A percentile compares a stretch with the other conserved stretches of the same genome.
Evolutionary conservation across 2,888 invertebrate genomes (phyloP).

Genomic region (Cecidostiba fungosa): DNA sequence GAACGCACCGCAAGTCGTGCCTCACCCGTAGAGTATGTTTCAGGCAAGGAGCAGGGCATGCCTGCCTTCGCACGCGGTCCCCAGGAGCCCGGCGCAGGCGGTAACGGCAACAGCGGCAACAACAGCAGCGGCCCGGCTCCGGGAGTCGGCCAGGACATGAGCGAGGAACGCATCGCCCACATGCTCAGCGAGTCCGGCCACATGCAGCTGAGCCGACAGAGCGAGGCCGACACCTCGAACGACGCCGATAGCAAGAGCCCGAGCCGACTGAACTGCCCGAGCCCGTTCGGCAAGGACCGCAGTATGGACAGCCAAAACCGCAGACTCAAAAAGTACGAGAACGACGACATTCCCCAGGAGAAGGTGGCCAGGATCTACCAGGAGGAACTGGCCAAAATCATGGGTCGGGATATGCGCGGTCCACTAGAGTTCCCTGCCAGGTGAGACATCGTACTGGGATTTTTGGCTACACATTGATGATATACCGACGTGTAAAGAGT

Average conservation of each 20-base stretch:
- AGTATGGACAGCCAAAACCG: constrained; percentile 83
- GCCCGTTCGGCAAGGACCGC: constrained; percentile 88
- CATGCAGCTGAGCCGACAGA: constrained; percentile 54
- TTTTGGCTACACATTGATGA: background rate
- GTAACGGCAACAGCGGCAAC: constrained; percentile 35
- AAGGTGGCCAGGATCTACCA: constrained; percentile 97
- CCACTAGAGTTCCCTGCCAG: constrained; percentile 90
- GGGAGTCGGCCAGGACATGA: constrained; percentile 84
- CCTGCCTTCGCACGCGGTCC: constrained; percentile 89
- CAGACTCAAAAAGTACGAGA: constrained; percentile 92
- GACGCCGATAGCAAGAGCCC: constrained; percentile 91
- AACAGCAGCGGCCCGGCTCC: background rate
- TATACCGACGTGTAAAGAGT: background rate
- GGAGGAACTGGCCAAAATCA: constrained; percentile 95
- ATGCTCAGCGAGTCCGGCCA: constrained; percentile 91
- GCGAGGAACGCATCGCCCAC: constrained; percentile 96
- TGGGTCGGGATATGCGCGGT: constrained; percentile 89
- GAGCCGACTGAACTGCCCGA: constrained; percentile 86
- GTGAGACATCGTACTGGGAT: constrained; percentile 81
- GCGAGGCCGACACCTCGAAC: constrained; percentile 79
- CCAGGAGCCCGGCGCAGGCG: constrained; percentile 7
- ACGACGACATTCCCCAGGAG: constrained; percentile 97
- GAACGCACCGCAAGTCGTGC: constrained; percentile 77
- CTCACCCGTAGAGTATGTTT: constrained; percentile 81
- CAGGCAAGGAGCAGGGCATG: constrained; percentile 92